Percentiles rank a stretch among this genome's conserved stretches.
These are phyloP conservation scores for Pseudococcus longispinus DNA, from an alignment of 2,888 invertebrate species.

Conservation along the genomic window DNA sequence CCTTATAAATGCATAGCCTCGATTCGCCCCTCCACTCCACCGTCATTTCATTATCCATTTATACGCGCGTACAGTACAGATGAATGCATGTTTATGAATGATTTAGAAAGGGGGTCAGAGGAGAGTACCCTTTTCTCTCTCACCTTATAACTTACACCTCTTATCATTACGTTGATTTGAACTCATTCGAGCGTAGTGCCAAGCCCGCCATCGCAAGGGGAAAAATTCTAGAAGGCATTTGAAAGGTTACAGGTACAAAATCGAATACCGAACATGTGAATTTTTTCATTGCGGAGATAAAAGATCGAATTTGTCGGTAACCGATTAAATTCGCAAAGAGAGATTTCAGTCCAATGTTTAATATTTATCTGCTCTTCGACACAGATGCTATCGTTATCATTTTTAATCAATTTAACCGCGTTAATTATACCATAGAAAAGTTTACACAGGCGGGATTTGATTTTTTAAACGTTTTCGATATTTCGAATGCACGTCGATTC, in stretches of 20 bases:
- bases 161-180: slow-evolving; percentile 5
- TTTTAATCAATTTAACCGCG: slow-evolving; percentile 37
- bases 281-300: not conserved
- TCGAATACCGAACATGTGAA: not conserved
- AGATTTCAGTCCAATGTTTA: slow-evolving; percentile 1
- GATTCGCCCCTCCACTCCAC: not conserved
- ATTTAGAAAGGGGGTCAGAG: not conserved
- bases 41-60: not conserved
- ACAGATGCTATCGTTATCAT: not conserved
- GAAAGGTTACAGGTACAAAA: slow-evolving; percentile 32
- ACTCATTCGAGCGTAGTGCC: not conserved
- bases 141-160: not conserved
- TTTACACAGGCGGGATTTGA: not conserved
- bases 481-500: not conserved
- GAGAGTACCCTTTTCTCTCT: not conserved
- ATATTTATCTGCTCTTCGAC: not conserved
- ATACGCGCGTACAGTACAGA: not conserved
- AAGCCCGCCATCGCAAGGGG: slow-evolving; percentile 10
- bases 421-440: not conserved
- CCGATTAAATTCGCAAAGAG: not conserved
- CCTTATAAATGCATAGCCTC: slow-evolving; percentile 24
- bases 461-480: not conserved
- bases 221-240: slow-evolving; percentile 31
- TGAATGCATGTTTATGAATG: not conserved
- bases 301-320: not conserved